phyloP scores from a whole-genome alignment of 2,797 vertebrate genomes.

The Acanthurus leucopareius region DNA sequence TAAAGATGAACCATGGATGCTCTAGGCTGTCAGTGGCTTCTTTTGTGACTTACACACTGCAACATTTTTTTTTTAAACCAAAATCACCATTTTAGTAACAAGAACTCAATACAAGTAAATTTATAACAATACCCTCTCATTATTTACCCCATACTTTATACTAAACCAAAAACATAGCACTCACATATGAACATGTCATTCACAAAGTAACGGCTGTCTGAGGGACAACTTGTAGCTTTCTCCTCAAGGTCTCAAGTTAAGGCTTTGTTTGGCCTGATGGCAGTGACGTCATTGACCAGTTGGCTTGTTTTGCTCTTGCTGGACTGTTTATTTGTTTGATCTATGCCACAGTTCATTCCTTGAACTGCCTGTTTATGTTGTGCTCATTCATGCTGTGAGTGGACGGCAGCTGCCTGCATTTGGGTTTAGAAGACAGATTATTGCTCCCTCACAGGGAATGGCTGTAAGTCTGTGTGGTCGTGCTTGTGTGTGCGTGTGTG shows the following conservation, averaged over 20 bases:
- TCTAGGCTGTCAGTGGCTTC: not conserved
- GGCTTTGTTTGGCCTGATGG: slow-evolving; percentile 10
- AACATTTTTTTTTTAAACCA: not conserved
- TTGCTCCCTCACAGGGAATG: slow-evolving; percentile 26
- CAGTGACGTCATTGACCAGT: slow-evolving; percentile 23
- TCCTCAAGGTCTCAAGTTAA: not conserved
- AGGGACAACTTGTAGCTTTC: slow-evolving; percentile 17
- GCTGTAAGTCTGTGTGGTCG: slow-evolving; percentile 4
- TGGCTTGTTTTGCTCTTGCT: slow-evolving; percentile 23
- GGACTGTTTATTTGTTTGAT: slow-evolving; percentile 29
- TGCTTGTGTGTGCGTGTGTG: not conserved
- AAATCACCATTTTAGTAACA: not conserved
- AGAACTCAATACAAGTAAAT: not conserved
- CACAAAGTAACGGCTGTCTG: slow-evolving; percentile 12
- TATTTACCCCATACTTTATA: not conserved
- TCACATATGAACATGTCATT: not conserved
- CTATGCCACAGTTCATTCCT: slow-evolving; percentile 24
- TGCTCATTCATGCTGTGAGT: slow-evolving; percentile 39
- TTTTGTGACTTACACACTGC: not conserved
- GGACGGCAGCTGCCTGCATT: slow-evolving; percentile 43
- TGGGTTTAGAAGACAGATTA: slow-evolving; percentile 42
- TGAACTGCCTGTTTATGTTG: slow-evolving; percentile 33
- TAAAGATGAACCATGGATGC: slow-evolving; percentile 27
- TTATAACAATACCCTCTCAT: not conserved
- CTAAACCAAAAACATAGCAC: not conserved